phyloP scores from a whole-genome alignment of 92 coral and sea anemone species.

The Diadumene lineata region DNA sequence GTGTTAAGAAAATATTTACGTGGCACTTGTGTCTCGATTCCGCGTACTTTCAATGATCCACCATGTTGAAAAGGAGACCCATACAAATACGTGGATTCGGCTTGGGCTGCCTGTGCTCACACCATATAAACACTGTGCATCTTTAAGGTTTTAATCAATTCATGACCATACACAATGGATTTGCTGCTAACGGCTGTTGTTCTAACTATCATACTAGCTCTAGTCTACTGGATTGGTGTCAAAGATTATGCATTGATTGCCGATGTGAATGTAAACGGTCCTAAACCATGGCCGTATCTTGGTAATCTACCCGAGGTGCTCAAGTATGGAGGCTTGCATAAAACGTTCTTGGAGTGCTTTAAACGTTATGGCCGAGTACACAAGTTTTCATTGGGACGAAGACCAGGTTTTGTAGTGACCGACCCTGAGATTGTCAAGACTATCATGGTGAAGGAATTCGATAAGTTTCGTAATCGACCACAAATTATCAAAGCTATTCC shows the following conservation, averaged over 20 bases:
- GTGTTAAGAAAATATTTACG: too few species aligned
- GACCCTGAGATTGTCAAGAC: conserved; percentile 65
- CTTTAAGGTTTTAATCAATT: neutral
- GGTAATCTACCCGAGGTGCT: conserved; percentile 57
- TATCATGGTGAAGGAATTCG: conserved; percentile 60
- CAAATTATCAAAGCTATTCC: conserved; percentile 42
- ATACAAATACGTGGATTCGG: too few species aligned
- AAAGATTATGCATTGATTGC: conserved; percentile 43
- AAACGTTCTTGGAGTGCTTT: conserved; percentile 53
- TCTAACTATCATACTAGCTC: conserved; percentile 11
- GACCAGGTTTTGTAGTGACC: conserved; percentile 42
- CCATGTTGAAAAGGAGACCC: too few species aligned
- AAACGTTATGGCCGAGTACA: conserved; percentile 65
- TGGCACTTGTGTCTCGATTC: too few species aligned
- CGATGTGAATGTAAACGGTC: conserved; percentile 44
- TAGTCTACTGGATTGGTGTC: conserved; percentile 59
- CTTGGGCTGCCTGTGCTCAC: too few species aligned
- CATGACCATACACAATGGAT: neutral
- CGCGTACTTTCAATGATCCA: too few species aligned
- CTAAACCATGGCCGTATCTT: conserved; percentile 65
- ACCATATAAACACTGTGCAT: neutral
- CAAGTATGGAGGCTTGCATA: conserved; percentile 62
- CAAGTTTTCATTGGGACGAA: conserved; percentile 53
- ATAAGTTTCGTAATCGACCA: conserved; percentile 68
- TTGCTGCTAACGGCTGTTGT: neutral